Percentiles rank a stretch among this genome's conserved stretches.
Conservation (phyloP, 2,113 vertebrate genomes). For the Poeciliopsis prolifica region DNA sequence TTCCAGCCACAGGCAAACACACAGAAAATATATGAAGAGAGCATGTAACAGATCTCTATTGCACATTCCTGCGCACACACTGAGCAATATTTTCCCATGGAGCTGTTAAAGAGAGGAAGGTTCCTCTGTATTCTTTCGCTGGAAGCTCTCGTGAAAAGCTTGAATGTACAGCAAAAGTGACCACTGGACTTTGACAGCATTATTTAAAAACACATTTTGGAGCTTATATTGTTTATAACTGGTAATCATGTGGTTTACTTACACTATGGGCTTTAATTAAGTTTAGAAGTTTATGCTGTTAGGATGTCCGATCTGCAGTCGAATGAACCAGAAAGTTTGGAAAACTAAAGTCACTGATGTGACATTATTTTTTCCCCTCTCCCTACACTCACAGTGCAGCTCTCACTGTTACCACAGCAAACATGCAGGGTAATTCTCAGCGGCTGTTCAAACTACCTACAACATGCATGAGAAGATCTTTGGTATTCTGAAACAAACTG, state of each 20-base stretch:
- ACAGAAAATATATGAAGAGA: slow-evolving; percentile 4
- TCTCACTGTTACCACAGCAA: slow-evolving; percentile 55
- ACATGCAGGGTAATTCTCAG: slow-evolving; percentile 33
- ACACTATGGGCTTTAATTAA: not conserved
- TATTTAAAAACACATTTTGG: not conserved
- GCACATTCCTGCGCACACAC: slow-evolving; percentile 30
- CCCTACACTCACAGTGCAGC: not conserved
- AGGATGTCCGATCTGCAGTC: not conserved
- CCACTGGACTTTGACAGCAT: too few species aligned
- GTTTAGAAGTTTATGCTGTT: not conserved
- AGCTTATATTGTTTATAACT: too few species aligned
- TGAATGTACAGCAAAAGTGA: not conserved
- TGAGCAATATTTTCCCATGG: slow-evolving; percentile 14
- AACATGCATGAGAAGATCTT: slow-evolving; percentile 10
- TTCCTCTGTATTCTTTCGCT: slow-evolving; percentile 2
- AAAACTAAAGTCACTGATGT: not conserved
- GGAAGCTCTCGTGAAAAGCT: not conserved
- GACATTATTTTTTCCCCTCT: slow-evolving; percentile 2
- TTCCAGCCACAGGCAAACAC: slow-evolving; percentile 14
- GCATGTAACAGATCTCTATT: slow-evolving; percentile 12
- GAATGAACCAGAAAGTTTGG: not conserved
- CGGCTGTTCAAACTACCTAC: slow-evolving; percentile 22
- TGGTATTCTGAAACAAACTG: slow-evolving; percentile 7
- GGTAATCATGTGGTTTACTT: too few species aligned
- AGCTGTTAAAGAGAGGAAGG: not conserved